These are phyloP conservation scores for Zaprionus vittiger DNA, from an alignment of 1,140 invertebrate genomes.

Conservation along the genomic window DNA sequence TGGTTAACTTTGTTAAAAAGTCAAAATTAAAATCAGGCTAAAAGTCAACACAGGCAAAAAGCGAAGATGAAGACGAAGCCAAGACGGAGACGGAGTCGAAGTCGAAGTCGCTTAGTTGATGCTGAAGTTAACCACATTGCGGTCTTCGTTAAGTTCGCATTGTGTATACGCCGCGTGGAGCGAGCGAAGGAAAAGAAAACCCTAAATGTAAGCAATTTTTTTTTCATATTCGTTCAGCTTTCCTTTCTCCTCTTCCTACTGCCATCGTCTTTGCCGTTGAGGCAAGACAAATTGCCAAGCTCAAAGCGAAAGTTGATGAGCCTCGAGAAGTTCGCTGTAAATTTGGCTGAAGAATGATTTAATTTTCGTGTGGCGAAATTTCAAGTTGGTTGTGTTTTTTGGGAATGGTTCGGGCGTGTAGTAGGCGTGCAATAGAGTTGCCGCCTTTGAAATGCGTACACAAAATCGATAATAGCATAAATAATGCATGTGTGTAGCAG, in stretches of 20 bases:
- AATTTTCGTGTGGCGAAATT: conserved; percentile 53
- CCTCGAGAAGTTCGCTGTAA: conserved; percentile 56
- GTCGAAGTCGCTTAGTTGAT: not conserved
- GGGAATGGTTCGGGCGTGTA: not conserved
- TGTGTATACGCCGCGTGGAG: conserved; percentile 59
- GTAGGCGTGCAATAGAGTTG: conserved; percentile 33
- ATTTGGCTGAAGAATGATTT: conserved; percentile 76
- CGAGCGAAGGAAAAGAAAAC: conserved; percentile 50
- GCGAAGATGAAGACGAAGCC: not conserved
- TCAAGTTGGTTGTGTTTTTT: conserved; percentile 1
- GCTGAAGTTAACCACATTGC: conserved; percentile 51
- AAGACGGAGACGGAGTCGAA: conserved; percentile 5
- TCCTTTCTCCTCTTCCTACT: not conserved
- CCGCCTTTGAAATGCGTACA: conserved; percentile 56
- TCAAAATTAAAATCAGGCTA: conserved; percentile 75
- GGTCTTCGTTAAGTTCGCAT: conserved; percentile 55
- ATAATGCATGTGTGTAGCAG: conserved; percentile 69
- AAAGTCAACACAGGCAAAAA: conserved; percentile 42
- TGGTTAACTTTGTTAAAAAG: conserved; percentile 81
- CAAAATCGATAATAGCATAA: conserved; percentile 81
- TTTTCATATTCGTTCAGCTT: conserved; percentile 26
- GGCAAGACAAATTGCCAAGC: conserved; percentile 61
- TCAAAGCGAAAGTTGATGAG: conserved; percentile 73
- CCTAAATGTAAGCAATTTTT: conserved; percentile 34
- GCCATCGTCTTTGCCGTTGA: conserved; percentile 16